Base-by-base conservation (phyloP, 2,113 vertebrate genomes). In the Oxyura jamaicensis region DNA sequence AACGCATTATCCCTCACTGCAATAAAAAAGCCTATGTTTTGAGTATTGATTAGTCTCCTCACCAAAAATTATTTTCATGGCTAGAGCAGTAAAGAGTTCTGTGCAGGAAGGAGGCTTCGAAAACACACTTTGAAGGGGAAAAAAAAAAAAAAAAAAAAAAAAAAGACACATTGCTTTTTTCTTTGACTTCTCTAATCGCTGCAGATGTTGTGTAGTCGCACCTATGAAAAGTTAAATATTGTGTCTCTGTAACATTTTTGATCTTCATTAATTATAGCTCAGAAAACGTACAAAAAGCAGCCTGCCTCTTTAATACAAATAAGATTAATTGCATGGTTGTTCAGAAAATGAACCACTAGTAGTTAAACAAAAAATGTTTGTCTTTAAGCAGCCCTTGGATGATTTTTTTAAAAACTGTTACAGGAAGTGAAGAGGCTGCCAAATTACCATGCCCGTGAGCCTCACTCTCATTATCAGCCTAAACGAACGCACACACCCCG, bases 391-490 rank as follows among this genome's bases (percentile, higher is more conserved):
- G 97, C 94, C 92, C 95, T 98, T 96, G 96, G 97, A 98, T 96
- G 46, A 95, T 95, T 92, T 96, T 85, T 69, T 71, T 62, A 90
- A 98, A 97, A 98, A 97, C 97, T 98, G 97, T 91, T 98, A 98
- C 98, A 99, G 99, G 99, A 99, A 99, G 98, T 98, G 97, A 97
- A 90, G 86, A 95, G 95, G 96, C 98, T 98, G 98, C 98, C 98
- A 99, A 98, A 98, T 98, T 98, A 97, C 96, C 97, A 86, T 97
- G 98, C 98, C 98, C 97, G 94, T 97, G 81, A 98, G 98, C 98
- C 94, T 95, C 97, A 93, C 97, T 98, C 97, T 99, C 98, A 99
- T 99, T 98, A 99, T 98, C 98, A 98, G 98, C 98, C 98, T 98
- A 98, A 98, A 98, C 85, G 96, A 97, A 97, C 4, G 91, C 97